Evolutionary conservation across 2,113 vertebrate species (phyloP), one percentile per base, ranked within the genome.

Genomic region (Camelus bactrianus): DNA sequence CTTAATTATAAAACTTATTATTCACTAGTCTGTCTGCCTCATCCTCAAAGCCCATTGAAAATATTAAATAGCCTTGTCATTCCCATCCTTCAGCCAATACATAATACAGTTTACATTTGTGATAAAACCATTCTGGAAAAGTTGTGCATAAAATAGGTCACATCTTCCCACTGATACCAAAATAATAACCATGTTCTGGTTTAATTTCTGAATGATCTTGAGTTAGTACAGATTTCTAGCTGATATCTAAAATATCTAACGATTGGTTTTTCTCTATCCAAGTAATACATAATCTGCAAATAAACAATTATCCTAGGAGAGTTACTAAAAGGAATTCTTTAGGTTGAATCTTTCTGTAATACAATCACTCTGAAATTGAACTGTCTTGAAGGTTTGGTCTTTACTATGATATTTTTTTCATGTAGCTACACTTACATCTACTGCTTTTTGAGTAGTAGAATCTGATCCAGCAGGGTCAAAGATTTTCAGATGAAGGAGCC

Each of bases 161-260:
- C 48, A 95, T 79, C 93, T 95, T 91, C 35, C 46, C 7, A 32
- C 0, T 69, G 48, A 89, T 70, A 87, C 73, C 24, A 85, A 83
- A 91, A 92, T 15, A 92, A 58, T 56, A 69, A 80, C 24, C 93
- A 93, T 80, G 14, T 69, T 88, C 38, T 89, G 24, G 70, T 75
- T 82, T 84, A 56, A 82, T 94, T 91, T 93, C 70, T 69, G n/a
- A 82, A 50, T 94, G 76, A 65, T 85, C 42, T 84, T 93, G 16
- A 86, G 38, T 67, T 91, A 54, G 58, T 38, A 90, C 6, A 84
- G 60, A 54, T 88, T 91, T 90, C 91, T 93, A 93, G 64, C 11
- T 58, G 60, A 91, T 69, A 65, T 32, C 35, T 87, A 83, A 67
- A 77, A n/a, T 70, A 86, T 38, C 58, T 77, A 60, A 89, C 26